Base-by-base conservation (phyloP, 2,888 invertebrate genomes). In the Nysson spinosus region DNA sequence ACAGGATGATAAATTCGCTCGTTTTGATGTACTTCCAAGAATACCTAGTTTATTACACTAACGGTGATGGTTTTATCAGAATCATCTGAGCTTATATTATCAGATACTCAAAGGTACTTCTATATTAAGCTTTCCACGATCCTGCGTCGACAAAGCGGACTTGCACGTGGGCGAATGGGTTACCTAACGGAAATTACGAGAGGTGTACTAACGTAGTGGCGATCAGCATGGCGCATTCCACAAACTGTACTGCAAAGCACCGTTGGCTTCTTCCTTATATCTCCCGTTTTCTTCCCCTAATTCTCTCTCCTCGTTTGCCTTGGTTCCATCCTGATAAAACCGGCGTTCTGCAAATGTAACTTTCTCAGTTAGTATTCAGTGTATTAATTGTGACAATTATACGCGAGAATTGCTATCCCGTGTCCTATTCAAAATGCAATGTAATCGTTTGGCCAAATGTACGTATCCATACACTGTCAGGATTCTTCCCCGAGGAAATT, bases 401-500 rank as follows among this genome's bases (percentile, higher is more conserved):
- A 50, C 60, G 34, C 46, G 56, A 39, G 63, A 55, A 66, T 62
- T 24, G 60, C 46, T 43, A 56, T 34, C 30, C 22, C 52, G 44
- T 20, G 63, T 51, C 42, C 51, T 6, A 9, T 26, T 39, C 63
- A 44, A 70, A 70, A 62, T 39, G 34, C 54, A 16, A 28, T 43
- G 42, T 55, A 62, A 74, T 69, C 63, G 55, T 16, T 39, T 49
- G 50, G 30, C 34, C 49, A 39, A 73, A 44, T 35, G 61, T 14
- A 22, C 55, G 17, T 42, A 40, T 17, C 46, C 22, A 39, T 52
- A 26, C 56, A 57, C 20, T 55, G 39, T 34, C 39, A 55, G 66
- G 58, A 80, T 77, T 76, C 80, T 79, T 79, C 79, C 78, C 79
- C 54, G 72, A 80, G 80, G 80, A 81, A 81, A 81, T 80, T 76